phyloP scores from a whole-genome alignment of 2,888 invertebrate species.

The Clistopyga incitator region DNA sequence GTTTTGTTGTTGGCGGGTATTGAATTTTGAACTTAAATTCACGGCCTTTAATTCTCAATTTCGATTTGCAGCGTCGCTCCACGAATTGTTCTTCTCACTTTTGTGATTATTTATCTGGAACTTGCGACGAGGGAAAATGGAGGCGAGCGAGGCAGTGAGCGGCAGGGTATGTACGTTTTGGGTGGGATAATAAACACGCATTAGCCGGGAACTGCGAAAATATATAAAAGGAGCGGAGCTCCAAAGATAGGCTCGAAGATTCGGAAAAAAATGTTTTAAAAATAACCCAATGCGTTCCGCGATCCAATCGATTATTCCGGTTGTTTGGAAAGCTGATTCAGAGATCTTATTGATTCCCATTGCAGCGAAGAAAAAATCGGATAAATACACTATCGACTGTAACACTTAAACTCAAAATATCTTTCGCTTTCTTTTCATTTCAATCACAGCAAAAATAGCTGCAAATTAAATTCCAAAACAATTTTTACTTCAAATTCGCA shows the following conservation, averaged over 20 bases:
- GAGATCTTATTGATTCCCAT: slow-evolving; percentile 1
- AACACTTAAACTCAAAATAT: no score
- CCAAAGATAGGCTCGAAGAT: not conserved
- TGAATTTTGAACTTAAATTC: no score
- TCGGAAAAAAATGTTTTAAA: slow-evolving; percentile 1
- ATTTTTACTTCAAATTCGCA: not conserved
- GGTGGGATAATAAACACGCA: slow-evolving; percentile 21
- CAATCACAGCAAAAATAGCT: not conserved
- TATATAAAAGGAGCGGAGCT: not conserved
- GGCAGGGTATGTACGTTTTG: not conserved
- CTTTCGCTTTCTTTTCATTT: not conserved
- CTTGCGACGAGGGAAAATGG: not conserved
- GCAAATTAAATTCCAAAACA: not conserved
- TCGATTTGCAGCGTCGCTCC: not conserved
- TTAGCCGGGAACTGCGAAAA: slow-evolving; percentile 18
- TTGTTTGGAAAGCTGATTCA: not conserved
- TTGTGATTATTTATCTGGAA: slow-evolving; percentile 1
- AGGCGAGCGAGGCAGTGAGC: not conserved
- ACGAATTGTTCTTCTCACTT: slow-evolving; percentile 9
- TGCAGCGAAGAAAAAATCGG: not conserved
- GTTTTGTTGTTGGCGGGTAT: not conserved
- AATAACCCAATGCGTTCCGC: not conserved
- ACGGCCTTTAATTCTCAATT: no score
- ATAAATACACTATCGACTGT: no score
- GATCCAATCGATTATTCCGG: not conserved